phyloP scores from a whole-genome alignment of 35 echinoderm and acorn worm genomes.

The Heliocidaris tuberculata region DNA sequence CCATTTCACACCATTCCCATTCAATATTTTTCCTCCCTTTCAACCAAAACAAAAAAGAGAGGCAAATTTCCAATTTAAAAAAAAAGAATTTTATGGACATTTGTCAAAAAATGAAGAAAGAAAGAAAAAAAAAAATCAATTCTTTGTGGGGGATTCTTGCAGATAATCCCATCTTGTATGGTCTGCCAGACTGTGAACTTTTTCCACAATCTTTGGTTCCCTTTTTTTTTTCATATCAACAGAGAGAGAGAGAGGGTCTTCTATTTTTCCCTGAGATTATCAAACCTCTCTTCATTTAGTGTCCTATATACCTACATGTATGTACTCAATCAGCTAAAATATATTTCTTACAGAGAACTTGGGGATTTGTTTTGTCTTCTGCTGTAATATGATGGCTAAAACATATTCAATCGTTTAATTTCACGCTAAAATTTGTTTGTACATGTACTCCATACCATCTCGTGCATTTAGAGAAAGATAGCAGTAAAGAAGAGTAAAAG shows the following conservation, averaged over 20 bases:
- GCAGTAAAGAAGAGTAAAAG: not conserved
- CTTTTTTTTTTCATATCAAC: not conserved
- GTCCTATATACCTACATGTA: not conserved
- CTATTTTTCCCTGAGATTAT: not conserved
- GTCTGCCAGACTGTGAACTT: not conserved
- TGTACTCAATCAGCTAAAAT: no score
- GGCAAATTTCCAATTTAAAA: no score
- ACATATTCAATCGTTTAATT: no score
- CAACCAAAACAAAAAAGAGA: not conserved
- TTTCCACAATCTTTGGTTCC: not conserved
- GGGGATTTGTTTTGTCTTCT: not conserved
- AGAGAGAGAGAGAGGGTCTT: not conserved
- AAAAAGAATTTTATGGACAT: not conserved
- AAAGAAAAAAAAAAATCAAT: not conserved
- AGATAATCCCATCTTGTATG: not conserved
- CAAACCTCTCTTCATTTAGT: not conserved
- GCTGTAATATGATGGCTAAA: not conserved
- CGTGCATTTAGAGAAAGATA: not conserved
- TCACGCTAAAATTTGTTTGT: no score
- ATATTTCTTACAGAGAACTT: no score
- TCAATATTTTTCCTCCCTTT: not conserved
- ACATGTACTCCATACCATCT: no score
- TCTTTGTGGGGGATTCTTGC: not conserved
- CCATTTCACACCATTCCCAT: not conserved
- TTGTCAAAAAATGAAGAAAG: not conserved